Evolutionary conservation across 2,113 vertebrate genomes (phyloP).

Genomic region (Chionis minor): DNA sequence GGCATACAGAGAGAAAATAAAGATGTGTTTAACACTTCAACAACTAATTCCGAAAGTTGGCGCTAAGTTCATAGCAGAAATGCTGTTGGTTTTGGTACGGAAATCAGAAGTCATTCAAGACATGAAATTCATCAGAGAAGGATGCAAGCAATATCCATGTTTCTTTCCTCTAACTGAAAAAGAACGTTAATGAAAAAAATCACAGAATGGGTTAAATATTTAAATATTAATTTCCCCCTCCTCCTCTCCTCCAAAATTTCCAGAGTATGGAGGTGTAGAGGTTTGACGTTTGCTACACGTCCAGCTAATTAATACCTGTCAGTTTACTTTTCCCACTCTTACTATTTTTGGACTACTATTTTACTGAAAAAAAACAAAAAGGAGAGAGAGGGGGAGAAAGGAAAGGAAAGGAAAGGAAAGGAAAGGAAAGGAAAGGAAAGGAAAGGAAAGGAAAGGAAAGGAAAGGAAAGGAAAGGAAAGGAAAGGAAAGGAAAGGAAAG

Average conservation of each 20-base stretch:
- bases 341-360: slow-evolving; percentile 1
- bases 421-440: no score
- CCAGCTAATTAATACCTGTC: slow-evolving; percentile 61
- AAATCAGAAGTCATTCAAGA: not conserved
- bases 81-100: not conserved
- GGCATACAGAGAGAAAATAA: not conserved
- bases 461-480: no score
- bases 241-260: not conserved
- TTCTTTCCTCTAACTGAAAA: not conserved
- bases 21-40: not conserved
- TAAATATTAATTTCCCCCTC: not conserved
- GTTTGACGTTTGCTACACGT: not conserved
- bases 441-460: no score
- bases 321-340: slow-evolving; percentile 46
- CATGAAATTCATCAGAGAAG: not conserved
- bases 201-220: not conserved
- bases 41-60: not conserved
- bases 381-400: not conserved
- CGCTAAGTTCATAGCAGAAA: not conserved
- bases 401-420: not conserved
- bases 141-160: not conserved
- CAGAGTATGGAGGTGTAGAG: not conserved
- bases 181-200: not conserved
- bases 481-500: no score
- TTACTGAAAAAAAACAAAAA: not conserved